These are phyloP conservation scores for Lordiphosa collinella DNA, from an alignment of 1,140 invertebrate genomes.

Conservation along the genomic window DNA sequence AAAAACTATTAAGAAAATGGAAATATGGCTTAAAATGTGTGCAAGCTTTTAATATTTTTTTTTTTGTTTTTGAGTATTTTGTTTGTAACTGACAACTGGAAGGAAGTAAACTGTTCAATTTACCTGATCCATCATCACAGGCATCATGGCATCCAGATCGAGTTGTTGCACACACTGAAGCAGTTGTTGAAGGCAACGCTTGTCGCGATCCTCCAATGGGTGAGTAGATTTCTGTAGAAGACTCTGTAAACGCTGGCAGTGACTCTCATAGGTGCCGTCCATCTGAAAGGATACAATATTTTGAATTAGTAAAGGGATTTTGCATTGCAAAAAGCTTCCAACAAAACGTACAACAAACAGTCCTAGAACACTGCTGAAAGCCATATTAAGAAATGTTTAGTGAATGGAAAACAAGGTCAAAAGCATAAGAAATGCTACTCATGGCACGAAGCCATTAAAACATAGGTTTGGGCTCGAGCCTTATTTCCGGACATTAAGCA, in stretches of 20 bases:
- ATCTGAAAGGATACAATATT: slow-evolving; percentile 21
- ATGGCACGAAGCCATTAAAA: too few species aligned
- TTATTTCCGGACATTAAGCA: too few species aligned
- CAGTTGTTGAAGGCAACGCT: slow-evolving; percentile 82
- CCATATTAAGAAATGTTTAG: too few species aligned
- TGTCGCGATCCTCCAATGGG: slow-evolving; percentile 80
- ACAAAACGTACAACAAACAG: too few species aligned
- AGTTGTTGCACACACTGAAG: slow-evolving; percentile 82
- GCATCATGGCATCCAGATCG: slow-evolving; percentile 79
- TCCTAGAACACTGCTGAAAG: too few species aligned
- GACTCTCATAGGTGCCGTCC: slow-evolving; percentile 66
- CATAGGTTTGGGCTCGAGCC: too few species aligned
- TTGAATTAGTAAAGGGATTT: background rate
- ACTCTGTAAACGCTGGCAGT: slow-evolving; percentile 56
- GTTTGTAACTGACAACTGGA: slow-evolving; percentile 21
- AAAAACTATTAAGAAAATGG: slow-evolving; percentile 11
- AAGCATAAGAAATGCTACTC: too few species aligned
- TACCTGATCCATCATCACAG: slow-evolving; percentile 47
- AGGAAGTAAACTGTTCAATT: slow-evolving; percentile 1
- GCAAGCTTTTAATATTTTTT: background rate
- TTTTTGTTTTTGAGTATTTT: background rate
- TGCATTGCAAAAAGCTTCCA: too few species aligned
- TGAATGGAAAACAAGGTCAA: too few species aligned
- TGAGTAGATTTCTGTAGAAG: slow-evolving; percentile 45
- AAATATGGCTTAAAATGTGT: background rate